Percentiles rank a stretch among this genome's conserved stretches.
Evolutionary conservation across 1,140 invertebrate genomes (phyloP).

Genomic region (Rhagoletis pomonella): DNA sequence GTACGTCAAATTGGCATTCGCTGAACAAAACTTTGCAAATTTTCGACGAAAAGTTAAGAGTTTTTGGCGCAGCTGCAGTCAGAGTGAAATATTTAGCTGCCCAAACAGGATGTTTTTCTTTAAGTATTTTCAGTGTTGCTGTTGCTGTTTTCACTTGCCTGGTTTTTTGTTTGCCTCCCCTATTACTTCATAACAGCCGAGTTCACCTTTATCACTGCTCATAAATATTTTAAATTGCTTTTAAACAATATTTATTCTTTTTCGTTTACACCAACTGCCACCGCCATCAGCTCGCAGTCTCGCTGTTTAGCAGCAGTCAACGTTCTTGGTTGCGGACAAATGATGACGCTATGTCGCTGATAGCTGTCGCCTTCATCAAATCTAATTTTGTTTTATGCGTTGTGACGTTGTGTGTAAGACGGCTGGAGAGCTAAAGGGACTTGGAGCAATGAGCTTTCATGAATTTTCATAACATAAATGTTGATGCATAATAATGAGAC

Average conservation of each 20-base stretch:
- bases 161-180: background rate
- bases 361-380: conserved; percentile 11
- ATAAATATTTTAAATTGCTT: conserved; percentile 37
- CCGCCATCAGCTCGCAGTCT: background rate
- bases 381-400: background rate
- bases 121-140: background rate
- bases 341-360: background rate
- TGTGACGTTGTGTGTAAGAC: background rate
- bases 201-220: conserved; percentile 20
- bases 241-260: conserved; percentile 11
- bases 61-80: background rate
- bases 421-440: background rate
- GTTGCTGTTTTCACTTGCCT: background rate
- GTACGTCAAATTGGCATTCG: background rate
- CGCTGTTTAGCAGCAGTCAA: background rate
- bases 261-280: background rate
- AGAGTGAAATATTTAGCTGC: background rate
- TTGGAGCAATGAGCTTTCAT: conserved; percentile 4
- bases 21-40: background rate
- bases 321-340: background rate
- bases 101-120: background rate
- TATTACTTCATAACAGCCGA: background rate
- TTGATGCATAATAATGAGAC: conserved; percentile 29
- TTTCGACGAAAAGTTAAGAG: background rate
- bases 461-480: background rate